A percentile compares a stretch with the other conserved stretches of the same genome.
Conservation (phyloP, 2,888 invertebrate genomes). For the Drosophila tripunctata region DNA sequence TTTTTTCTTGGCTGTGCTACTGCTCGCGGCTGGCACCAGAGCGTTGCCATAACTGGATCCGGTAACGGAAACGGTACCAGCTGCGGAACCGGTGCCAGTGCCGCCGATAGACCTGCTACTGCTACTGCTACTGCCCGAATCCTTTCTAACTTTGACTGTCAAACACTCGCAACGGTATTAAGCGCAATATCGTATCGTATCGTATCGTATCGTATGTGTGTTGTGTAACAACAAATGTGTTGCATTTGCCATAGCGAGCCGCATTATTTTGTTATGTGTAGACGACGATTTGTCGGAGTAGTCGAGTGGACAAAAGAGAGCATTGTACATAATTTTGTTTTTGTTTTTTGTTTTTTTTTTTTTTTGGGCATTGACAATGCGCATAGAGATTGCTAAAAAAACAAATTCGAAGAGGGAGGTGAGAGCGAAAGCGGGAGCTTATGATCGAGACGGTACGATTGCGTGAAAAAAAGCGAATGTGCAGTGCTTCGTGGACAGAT, state of each 20-base stretch:
- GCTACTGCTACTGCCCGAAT: constrained; percentile 47
- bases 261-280: constrained; percentile 25
- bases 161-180: constrained; percentile 13
- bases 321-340: constrained; percentile 57
- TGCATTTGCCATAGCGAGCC: constrained; percentile 38
- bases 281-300: constrained; percentile 21
- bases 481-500: not conserved
- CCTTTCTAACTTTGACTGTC: constrained; percentile 69
- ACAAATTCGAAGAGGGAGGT: not conserved
- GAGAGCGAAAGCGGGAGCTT: constrained; percentile 8
- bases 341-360: no score
- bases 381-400: not conserved
- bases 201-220: not conserved
- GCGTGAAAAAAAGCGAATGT: constrained; percentile 8
- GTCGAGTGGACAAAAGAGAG: constrained; percentile 46
- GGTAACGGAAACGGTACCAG: constrained; percentile 29
- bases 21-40: constrained; percentile 45
- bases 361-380: constrained; percentile 27
- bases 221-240: constrained; percentile 1
- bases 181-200: constrained; percentile 3
- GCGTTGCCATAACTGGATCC: constrained; percentile 10
- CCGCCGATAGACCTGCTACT: constrained; percentile 32
- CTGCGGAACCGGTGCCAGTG: constrained; percentile 10
- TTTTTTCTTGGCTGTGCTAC: constrained; percentile 81
- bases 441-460: constrained; percentile 21